Conservation (phyloP, 2,797 vertebrate genomes). For the Coccyzus lansbergi region DNA sequence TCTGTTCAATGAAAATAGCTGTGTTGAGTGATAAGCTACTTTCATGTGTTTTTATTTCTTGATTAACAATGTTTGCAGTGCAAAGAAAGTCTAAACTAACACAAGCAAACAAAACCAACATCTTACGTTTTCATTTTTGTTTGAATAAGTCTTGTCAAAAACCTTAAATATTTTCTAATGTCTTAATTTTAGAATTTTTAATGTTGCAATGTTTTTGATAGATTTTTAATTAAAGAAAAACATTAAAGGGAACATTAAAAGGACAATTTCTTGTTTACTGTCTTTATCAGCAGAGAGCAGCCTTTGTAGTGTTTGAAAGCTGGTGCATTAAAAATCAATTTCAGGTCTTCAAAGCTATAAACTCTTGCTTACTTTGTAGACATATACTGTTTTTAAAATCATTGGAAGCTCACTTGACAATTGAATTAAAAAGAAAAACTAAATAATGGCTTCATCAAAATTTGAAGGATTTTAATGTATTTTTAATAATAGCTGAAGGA, state of each 20-base stretch:
- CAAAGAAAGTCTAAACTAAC: slow-evolving; percentile 10
- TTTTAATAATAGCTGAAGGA: slow-evolving; percentile 54
- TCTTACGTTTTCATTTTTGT: slow-evolving; percentile 25
- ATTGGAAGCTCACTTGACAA: slow-evolving; percentile 53
- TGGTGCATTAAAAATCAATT: slow-evolving; percentile 77
- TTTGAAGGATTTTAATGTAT: slow-evolving; percentile 57
- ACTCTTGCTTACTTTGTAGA: slow-evolving; percentile 58
- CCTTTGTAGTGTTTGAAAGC: slow-evolving; percentile 74
- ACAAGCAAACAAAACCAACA: slow-evolving; percentile 34
- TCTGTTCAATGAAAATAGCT: slow-evolving; percentile 12
- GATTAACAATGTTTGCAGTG: not conserved
- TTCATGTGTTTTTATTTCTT: not conserved
- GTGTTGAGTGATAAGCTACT: not conserved
- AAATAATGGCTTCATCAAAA: slow-evolving; percentile 50
- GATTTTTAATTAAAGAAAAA: slow-evolving; percentile 78
- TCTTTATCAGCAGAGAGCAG: slow-evolving; percentile 77
- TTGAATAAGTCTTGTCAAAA: slow-evolving; percentile 3
- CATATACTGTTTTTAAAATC: slow-evolving; percentile 62
- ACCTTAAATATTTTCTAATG: slow-evolving; percentile 33
- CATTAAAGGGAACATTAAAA: slow-evolving; percentile 75
- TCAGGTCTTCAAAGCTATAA: slow-evolving; percentile 72
- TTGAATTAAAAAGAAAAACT: slow-evolving; percentile 62
- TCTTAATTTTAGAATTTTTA: slow-evolving; percentile 22
- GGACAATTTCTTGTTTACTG: slow-evolving; percentile 75
- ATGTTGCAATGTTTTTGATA: slow-evolving; percentile 57